These are phyloP conservation scores for Panurus biarmicus DNA, from an alignment of 2,113 vertebrate genomes.

Conservation along the genomic window DNA sequence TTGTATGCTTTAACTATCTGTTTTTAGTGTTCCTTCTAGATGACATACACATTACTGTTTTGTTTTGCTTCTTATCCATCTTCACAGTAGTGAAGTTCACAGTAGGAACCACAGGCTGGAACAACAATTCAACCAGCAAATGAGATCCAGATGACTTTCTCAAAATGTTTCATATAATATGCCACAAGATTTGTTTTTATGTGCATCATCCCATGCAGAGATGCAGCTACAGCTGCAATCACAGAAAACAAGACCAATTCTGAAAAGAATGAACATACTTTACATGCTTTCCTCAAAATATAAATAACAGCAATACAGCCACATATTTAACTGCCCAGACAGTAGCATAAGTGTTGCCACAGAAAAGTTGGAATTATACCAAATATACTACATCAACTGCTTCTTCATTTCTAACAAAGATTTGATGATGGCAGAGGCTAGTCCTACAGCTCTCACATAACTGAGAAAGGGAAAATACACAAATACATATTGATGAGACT, in stretches of 20 bases:
- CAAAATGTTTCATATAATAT: background rate
- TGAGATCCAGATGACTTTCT: slow-evolving; percentile 11
- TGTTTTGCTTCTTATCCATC: background rate
- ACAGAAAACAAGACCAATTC: background rate
- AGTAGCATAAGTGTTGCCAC: background rate
- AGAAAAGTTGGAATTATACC: background rate
- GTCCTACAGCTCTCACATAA: background rate
- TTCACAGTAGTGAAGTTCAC: background rate
- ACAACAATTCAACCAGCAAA: background rate
- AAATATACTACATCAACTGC: background rate
- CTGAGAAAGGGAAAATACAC: background rate
- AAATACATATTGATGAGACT: background rate
- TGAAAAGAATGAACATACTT: background rate
- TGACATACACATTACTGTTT: background rate
- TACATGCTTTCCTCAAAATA: background rate
- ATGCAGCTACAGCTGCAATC: background rate
- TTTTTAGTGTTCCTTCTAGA: background rate
- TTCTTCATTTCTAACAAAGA: background rate
- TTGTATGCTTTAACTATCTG: background rate
- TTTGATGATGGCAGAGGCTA: background rate
- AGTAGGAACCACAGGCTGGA: background rate
- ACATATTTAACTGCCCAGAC: background rate
- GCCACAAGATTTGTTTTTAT: background rate
- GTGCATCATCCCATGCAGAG: background rate
- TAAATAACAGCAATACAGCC: background rate